phyloP scores from a whole-genome alignment of 1,140 invertebrate genomes.

The Philopotamus ludificatus region DNA sequence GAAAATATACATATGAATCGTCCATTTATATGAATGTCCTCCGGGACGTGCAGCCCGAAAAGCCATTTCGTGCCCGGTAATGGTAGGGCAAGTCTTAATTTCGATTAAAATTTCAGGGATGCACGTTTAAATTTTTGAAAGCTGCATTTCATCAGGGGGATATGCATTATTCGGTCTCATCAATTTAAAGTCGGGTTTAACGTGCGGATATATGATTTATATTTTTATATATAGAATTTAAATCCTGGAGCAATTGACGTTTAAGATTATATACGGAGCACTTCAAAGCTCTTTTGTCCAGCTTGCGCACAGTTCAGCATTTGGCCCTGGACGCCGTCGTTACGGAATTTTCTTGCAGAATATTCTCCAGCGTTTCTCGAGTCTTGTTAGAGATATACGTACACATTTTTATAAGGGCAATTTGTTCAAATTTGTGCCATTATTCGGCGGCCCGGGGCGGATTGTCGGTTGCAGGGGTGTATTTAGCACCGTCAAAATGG shows the following conservation, averaged over 20 bases:
- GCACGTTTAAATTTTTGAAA: slow-evolving; percentile 24
- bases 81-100: slow-evolving; percentile 16
- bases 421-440: background rate
- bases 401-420: slow-evolving; percentile 6
- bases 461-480: background rate
- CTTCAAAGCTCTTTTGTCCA: too few species aligned
- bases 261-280: too few species aligned
- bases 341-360: background rate
- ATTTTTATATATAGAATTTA: too few species aligned
- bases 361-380: background rate
- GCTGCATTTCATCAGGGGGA: background rate
- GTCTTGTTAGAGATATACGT: too few species aligned
- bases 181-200: too few species aligned
- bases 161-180: background rate
- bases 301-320: too few species aligned
- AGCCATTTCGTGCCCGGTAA: background rate
- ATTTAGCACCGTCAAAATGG: background rate
- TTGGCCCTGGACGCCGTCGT: too few species aligned
- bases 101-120: slow-evolving; percentile 29
- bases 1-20: too few species aligned
- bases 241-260: too few species aligned
- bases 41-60: background rate
- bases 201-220: too few species aligned
- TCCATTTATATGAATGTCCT: too few species aligned
- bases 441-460: background rate